Evolutionary conservation across 2,888 invertebrate genomes (phyloP).

Genomic region (Augochlorella aurata): DNA sequence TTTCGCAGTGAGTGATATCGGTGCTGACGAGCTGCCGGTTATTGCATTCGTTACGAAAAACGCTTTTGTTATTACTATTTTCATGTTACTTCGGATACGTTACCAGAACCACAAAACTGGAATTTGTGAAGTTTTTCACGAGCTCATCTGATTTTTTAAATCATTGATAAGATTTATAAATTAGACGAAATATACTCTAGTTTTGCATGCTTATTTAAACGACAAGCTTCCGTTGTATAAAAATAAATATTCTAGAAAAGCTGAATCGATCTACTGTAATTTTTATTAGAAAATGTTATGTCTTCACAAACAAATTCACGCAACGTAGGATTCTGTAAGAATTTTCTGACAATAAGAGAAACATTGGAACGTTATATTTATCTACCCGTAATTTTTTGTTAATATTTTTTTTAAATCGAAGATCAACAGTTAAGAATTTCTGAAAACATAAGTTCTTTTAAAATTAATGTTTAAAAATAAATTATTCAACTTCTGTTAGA

Average conservation of each 20-base stretch:
- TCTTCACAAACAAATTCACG: not conserved
- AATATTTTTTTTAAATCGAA: too few relatives aligned
- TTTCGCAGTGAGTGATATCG: constrained; percentile 47
- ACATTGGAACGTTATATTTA: too few relatives aligned
- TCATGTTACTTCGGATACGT: not conserved
- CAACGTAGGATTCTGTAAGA: too few relatives aligned
- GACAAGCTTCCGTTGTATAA: not conserved
- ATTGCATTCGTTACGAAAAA: not conserved
- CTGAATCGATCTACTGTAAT: not conserved
- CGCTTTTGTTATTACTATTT: constrained; percentile 7
- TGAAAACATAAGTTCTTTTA: too few relatives aligned
- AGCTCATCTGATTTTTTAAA: constrained; percentile 7
- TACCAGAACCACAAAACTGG: not conserved
- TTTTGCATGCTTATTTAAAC: not conserved
- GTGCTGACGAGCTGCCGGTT: constrained; percentile 13
- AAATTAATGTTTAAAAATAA: too few relatives aligned
- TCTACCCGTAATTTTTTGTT: too few relatives aligned
- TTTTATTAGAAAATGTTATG: not conserved
- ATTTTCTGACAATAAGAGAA: too few relatives aligned
- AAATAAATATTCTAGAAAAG: not conserved
- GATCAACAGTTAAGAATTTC: too few relatives aligned
- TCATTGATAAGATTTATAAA: constrained; percentile 29
- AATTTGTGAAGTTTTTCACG: not conserved
- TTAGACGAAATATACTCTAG: not conserved
- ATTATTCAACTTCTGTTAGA: too few relatives aligned